Base-by-base conservation (phyloP, 2,797 vertebrate genomes). In the Betta splendens region DNA sequence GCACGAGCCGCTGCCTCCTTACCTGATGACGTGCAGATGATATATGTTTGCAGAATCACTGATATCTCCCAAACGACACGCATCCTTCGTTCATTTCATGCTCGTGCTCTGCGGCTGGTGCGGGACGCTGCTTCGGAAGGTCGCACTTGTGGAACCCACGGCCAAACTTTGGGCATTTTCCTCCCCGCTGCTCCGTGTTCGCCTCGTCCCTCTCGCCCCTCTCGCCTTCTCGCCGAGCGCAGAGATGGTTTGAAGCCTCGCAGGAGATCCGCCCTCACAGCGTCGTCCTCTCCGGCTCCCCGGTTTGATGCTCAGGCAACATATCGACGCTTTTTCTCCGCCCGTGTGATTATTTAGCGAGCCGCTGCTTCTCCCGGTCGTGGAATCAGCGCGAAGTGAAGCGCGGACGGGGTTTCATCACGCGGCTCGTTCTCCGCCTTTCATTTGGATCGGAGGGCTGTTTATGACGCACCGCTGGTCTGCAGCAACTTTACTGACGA, bases 21-120 rank as follows among this genome's bases (percentile, higher is more conserved):
- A 91, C 90, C 90, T 86, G 88, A 85, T 31, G 79, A 75, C 40
- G 77, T 64, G 70, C 81, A 80, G 85, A 91, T 76, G 76, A 85
- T 55, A 57, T 51, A 83, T 54, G 87, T 72, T 77, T 89, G 86
- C 62, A 88, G 31, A 77, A 90, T 80, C 62, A 82, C 70, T 70
- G 75, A 53, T 65, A 90, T 66, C 75, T 88, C 85, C 88, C 85
- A 91, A 59, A 87, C 76, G 80, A 79, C 79, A 81, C 63, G 84
- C 90, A 91, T 91, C 56, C 85, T 91, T 85, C 83, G 58, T 85
- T 88, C 69, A 90, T 64, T 85, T 85, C 82, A 57, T 70, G 74
- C 64, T 75, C 81, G 77, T 79, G 26, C 38, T 47, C 63, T 75
- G 61, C 59, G 75, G 74, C 65, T 64, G 51, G 20, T 62, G 59